Base-by-base conservation (phyloP, 2,113 vertebrate species). In the Phalacrocorax aristotelis region DNA sequence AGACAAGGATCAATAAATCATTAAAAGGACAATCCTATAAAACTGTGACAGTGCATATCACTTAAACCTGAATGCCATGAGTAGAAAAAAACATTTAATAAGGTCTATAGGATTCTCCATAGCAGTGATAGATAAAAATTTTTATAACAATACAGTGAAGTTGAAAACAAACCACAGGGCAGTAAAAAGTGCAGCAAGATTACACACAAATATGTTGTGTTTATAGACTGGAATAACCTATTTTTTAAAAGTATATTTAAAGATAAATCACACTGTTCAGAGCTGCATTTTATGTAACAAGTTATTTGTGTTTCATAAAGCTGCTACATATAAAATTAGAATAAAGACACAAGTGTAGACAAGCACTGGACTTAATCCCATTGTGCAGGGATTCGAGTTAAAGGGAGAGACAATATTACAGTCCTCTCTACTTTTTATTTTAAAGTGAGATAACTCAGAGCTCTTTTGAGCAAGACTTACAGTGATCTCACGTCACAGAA, bases 251-350 rank as follows among this genome's bases (percentile, higher is more conserved):
- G 48, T 52, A 6, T 91, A 91, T 95, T 93, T 95, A 93, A 96
- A 89, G 91, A 87, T 48, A 94, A 86, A 94, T 84, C 87, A 95
- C 80, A 91, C 77, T 85, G 40, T 81, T 91, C 64, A 86, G 89
- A 55, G 65, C 42, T 74, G 79, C 40, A 78, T 58, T 78, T 97
- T 96, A 96, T 91, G 60, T 96, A 96, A 97, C 58, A 70, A 77
- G 52, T 72, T 95, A 85, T 92, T 92, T 92, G 68, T 8, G n/a
- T 85, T 96, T 93, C 95, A 91, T 72, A 91, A 95, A 93, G 70
- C 58, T 93, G 93, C 46, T 90, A 91, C 68, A 93, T 85, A 38
- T 11, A 94, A 95, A 95, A 94, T 91, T 75, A 93, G 58, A 94
- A 87, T 76, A 90, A 91, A 94, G 65, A 76, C 61, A 86, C 44